phyloP scores from a whole-genome alignment of 30 jellyfish, hydroid and myxozoan genomes.

The Turritopsis dohrnii region DNA sequence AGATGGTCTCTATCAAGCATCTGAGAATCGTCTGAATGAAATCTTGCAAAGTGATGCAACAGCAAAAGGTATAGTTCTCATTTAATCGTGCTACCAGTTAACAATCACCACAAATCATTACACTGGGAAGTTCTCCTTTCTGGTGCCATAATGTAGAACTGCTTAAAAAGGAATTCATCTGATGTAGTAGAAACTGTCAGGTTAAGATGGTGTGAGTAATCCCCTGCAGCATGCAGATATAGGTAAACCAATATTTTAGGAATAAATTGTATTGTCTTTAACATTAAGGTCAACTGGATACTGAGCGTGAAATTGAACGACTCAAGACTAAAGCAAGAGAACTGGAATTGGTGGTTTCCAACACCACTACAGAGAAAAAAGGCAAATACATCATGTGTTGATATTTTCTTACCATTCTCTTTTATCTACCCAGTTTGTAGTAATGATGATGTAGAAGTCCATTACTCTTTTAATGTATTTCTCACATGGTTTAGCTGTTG shows the following conservation, averaged over 20 bases:
- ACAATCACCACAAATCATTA: too few relatives aligned
- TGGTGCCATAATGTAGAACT: too few relatives aligned
- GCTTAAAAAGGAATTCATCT: too few relatives aligned
- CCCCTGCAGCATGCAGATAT: too few relatives aligned
- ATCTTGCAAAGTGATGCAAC: conserved; percentile 28
- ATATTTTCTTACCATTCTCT: too few relatives aligned
- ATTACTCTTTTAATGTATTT: not conserved
- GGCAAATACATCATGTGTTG: too few relatives aligned
- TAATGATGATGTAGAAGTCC: not conserved
- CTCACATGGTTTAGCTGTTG: conserved; percentile 33
- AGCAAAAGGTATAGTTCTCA: conserved; percentile 12
- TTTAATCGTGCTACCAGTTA: too few relatives aligned
- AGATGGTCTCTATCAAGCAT: conserved; percentile 32
- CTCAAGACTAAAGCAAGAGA: conserved; percentile 24
- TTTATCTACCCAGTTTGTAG: not conserved
- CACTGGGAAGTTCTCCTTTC: too few relatives aligned
- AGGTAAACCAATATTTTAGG: too few relatives aligned
- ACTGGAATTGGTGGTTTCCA: conserved; percentile 25
- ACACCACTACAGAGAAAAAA: conserved; percentile 27
- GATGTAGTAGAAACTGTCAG: too few relatives aligned
- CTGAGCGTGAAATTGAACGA: conserved; percentile 25
- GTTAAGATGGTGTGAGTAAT: too few relatives aligned
- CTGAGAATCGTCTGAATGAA: conserved; percentile 34
- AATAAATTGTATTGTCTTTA: not conserved
- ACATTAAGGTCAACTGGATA: conserved; percentile 24